These are phyloP conservation scores for Drosophila biarmipes DNA, from an alignment of 1,140 invertebrate species.

Conservation along the genomic window DNA sequence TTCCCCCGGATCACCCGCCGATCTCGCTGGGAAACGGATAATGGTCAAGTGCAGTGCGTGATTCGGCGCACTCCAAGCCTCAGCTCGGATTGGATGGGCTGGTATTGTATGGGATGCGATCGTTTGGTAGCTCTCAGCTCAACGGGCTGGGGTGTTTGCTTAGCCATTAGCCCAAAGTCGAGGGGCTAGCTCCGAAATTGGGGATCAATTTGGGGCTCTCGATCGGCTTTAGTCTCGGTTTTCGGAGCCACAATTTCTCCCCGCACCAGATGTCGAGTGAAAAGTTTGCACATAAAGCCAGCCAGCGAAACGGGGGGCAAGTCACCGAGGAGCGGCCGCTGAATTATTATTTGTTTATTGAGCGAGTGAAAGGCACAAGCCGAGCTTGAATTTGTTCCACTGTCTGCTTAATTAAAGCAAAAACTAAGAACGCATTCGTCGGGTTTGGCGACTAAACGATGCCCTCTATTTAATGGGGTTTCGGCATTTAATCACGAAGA, in stretches of 20 bases:
- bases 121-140: background rate
- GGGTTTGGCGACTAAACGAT: conserved; percentile 9
- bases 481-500: background rate
- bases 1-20: conserved; percentile 16
- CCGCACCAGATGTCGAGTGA: conserved; percentile 26
- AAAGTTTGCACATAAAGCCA: conserved; percentile 58
- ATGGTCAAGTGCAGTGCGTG: conserved; percentile 53
- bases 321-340: conserved; percentile 6
- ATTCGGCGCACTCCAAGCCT: conserved; percentile 36
- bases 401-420: conserved; percentile 68
- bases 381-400: conserved; percentile 73
- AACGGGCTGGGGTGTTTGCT: conserved; percentile 28
- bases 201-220: conserved; percentile 40
- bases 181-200: conserved; percentile 26
- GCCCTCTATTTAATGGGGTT: background rate
- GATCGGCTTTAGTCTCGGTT: conserved; percentile 37
- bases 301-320: conserved; percentile 44
- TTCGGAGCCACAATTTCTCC: conserved; percentile 29
- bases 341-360: conserved; percentile 69
- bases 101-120: background rate
- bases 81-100: conserved; percentile 3
- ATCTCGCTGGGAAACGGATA: conserved; percentile 30
- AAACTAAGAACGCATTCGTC: conserved; percentile 10
- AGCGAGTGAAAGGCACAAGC: conserved; percentile 69
- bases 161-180: conserved; percentile 45